Conservation (phyloP, 2,797 vertebrate species). For the Phoxinus dragarum region DNA sequence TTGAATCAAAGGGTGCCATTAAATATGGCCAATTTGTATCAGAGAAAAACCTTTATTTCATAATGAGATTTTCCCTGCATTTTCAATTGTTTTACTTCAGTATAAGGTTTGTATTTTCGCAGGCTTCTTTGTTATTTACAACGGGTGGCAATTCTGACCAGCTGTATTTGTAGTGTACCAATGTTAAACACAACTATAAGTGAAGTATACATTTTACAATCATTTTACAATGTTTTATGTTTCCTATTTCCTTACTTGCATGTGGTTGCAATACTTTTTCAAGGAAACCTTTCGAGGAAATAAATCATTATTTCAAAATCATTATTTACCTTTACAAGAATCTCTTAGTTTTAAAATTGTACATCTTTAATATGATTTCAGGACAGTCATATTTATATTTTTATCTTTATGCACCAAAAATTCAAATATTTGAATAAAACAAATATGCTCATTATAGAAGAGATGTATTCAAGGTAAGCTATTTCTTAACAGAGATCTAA, state of each 20-base stretch:
- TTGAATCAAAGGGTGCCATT: not conserved
- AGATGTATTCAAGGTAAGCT: not conserved
- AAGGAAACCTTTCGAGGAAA: no score
- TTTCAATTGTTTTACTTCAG: no score
- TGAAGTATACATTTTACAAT: no score
- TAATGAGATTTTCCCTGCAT: not conserved
- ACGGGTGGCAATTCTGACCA: not conserved
- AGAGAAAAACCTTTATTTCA: not conserved
- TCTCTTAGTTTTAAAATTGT: not conserved
- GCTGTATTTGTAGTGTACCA: not conserved
- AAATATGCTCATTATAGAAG: not conserved
- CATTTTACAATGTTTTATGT: not conserved
- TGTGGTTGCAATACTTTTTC: not conserved
- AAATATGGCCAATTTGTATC: not conserved
- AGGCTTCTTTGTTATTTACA: not conserved
- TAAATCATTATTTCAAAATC: not conserved
- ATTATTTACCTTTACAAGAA: not conserved
- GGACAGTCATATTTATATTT: not conserved
- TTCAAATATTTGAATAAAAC: not conserved
- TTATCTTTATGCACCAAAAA: not conserved
- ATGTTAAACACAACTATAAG: not conserved
- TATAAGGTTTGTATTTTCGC: not conserved
- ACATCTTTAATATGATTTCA: no score
- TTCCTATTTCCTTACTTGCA: not conserved
- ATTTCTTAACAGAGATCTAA: not conserved